These are phyloP conservation scores for Bolinopsis microptera DNA, from an alignment of 37 sponge, comb jelly and placozoan genomes.

Conservation along the genomic window DNA sequence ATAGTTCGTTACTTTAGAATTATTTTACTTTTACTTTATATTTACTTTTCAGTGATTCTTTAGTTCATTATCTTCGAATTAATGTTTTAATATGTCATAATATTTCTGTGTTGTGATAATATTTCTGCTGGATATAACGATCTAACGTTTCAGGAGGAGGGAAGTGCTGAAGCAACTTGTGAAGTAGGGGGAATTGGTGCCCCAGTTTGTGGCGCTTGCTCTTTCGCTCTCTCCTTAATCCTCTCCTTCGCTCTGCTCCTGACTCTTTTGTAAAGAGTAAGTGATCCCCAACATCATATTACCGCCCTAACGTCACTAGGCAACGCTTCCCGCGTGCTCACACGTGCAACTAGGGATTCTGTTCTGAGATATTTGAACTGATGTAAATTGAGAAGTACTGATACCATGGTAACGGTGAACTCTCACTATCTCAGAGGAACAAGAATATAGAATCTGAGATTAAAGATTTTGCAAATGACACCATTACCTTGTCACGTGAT, in stretches of 20 bases:
- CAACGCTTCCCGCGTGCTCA: background rate
- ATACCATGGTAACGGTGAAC: background rate
- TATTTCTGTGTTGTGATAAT: too few relatives aligned
- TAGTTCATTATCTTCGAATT: too few relatives aligned
- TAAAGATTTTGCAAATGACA: too few relatives aligned
- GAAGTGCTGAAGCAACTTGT: slow-evolving; percentile 9
- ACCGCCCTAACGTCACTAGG: background rate
- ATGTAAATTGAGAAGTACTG: background rate
- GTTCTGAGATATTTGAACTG: background rate
- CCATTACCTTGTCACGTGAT: too few relatives aligned
- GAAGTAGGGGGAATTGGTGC: background rate
- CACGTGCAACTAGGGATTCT: background rate
- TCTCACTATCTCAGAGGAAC: background rate
- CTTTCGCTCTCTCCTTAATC: background rate
- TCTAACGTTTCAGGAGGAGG: too few relatives aligned
- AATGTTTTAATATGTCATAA: too few relatives aligned
- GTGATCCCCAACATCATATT: background rate
- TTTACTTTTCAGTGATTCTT: too few relatives aligned
- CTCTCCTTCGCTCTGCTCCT: background rate
- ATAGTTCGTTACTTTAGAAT: too few relatives aligned
- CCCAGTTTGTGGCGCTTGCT: slow-evolving; percentile 52
- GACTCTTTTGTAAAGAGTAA: background rate
- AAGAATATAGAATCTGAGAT: too few relatives aligned
- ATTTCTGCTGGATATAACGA: too few relatives aligned
- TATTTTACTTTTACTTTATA: too few relatives aligned